Conservation (phyloP, 2,797 vertebrate species). For the Mormyrops attenuatus region DNA sequence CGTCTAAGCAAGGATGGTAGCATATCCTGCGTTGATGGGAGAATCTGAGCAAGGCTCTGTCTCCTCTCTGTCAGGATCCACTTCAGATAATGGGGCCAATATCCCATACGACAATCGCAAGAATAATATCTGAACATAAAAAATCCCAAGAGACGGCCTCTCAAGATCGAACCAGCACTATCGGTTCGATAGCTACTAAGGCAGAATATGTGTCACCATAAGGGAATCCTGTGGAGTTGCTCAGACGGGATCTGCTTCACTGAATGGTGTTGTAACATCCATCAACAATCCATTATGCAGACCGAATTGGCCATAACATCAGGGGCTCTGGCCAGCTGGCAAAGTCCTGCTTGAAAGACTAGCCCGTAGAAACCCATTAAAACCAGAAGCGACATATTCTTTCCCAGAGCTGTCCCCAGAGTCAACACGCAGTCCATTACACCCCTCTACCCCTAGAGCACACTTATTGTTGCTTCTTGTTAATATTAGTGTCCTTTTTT, state of each 20-base stretch:
- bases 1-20: not conserved
- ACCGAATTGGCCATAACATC: not conserved
- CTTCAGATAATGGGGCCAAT: not conserved
- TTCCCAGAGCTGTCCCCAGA: not conserved
- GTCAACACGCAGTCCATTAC: not conserved
- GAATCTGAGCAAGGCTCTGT: not conserved
- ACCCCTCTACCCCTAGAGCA: not conserved
- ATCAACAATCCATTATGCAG: constrained; percentile 3
- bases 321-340: not conserved
- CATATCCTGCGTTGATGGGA: not conserved
- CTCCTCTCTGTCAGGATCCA: not conserved
- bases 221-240: not conserved
- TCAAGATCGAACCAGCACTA: not conserved
- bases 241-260: not conserved
- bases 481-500: not conserved
- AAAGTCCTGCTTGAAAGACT: not conserved
- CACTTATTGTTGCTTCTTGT: not conserved
- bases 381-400: not conserved
- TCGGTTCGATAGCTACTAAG: not conserved
- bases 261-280: not conserved
- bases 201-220: not conserved
- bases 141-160: not conserved
- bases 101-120: not conserved
- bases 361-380: not conserved
- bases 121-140: not conserved